phyloP scores from a whole-genome alignment of 2,888 invertebrate species.

The Rotaria magnacalcarata region DNA sequence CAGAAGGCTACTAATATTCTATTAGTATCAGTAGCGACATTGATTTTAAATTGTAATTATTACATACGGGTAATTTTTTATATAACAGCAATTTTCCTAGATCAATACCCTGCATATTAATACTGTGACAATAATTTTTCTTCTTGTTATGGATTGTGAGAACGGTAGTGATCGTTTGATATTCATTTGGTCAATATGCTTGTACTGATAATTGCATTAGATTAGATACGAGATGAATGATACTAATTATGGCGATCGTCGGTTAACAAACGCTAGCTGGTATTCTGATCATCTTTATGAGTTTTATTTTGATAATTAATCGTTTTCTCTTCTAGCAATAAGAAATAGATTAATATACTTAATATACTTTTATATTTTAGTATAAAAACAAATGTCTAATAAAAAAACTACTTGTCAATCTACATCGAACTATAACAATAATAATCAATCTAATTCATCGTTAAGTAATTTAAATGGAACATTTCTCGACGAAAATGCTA shows the following conservation, averaged over 20 bases:
- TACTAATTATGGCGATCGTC: no score
- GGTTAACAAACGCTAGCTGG: no score
- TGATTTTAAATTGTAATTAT: background rate
- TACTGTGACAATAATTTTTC: background rate
- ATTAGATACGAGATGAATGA: no score
- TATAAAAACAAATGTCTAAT: background rate
- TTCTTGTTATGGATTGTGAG: background rate
- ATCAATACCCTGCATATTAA: background rate
- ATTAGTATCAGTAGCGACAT: background rate
- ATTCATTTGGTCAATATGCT: no score
- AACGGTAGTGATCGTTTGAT: background rate
- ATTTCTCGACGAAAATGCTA: background rate
- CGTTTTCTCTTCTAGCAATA: no score
- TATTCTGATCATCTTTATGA: no score
- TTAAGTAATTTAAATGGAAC: background rate
- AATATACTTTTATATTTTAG: background rate
- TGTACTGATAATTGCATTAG: no score
- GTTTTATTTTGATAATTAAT: no score
- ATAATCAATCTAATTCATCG: background rate
- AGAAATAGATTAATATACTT: no score
- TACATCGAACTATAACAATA: background rate
- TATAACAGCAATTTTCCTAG: background rate
- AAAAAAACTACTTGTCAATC: background rate
- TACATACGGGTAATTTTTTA: background rate
- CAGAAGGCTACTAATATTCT: background rate